Percentiles rank a stretch among this genome's conserved stretches.
These are phyloP conservation scores for Salvelinus sp. DNA, from an alignment of 2,113 vertebrate species.

Conservation along the genomic window DNA sequence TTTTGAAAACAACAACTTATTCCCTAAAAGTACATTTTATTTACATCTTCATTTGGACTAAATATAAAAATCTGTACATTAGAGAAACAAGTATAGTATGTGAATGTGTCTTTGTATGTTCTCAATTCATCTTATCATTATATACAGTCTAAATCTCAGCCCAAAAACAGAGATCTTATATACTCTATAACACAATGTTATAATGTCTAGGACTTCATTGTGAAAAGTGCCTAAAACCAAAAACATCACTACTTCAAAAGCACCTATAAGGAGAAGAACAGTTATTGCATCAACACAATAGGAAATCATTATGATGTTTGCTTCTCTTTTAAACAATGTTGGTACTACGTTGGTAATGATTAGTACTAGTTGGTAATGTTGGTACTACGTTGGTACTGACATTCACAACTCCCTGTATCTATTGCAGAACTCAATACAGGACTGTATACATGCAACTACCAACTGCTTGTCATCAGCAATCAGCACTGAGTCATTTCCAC, in stretches of 20 bases:
- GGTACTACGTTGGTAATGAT: too few species aligned
- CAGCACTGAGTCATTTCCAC: not conserved
- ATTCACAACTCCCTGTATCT: conserved; percentile 10
- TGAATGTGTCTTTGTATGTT: not conserved
- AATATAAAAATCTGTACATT: conserved; percentile 6
- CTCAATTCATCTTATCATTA: not conserved
- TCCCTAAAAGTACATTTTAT: not conserved
- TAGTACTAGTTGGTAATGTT: too few species aligned
- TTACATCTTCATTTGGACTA: not conserved
- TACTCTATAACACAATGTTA: not conserved
- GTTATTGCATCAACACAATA: not conserved
- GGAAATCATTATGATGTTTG: not conserved
- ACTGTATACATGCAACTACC: conserved; percentile 22
- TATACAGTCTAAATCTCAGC: not conserved
- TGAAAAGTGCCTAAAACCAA: not conserved
- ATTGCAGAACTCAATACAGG: conserved; percentile 12
- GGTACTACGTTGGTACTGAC: not conserved
- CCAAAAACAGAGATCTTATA: not conserved
- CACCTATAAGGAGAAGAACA: not conserved
- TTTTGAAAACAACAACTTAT: not conserved
- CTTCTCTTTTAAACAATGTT: not conserved
- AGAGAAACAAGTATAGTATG: not conserved
- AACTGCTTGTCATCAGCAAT: conserved; percentile 23
- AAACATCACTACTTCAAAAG: not conserved
- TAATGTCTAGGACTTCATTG: not conserved